Evolutionary conservation across 2,113 vertebrate genomes (phyloP).

Genomic region (Dicentrarchus labrax): DNA sequence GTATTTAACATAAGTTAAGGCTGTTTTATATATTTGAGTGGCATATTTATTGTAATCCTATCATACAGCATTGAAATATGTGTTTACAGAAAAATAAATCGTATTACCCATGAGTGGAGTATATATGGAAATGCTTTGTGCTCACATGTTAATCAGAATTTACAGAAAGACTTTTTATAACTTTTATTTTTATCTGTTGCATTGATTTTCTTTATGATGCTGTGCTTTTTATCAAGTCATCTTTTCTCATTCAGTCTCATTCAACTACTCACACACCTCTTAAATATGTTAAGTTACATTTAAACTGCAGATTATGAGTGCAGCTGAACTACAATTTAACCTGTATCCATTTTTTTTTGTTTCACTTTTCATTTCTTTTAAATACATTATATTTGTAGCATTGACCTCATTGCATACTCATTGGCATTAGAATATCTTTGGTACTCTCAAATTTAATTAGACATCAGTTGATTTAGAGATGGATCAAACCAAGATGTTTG

Average conservation of each 20-base stretch:
- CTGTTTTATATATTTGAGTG: constrained; percentile 39
- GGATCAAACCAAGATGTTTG: not conserved
- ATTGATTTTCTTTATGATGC: not conserved
- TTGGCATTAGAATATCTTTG: not conserved
- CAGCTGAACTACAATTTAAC: not conserved
- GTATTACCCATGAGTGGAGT: not conserved
- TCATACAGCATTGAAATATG: constrained; percentile 1
- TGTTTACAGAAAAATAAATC: constrained; percentile 31
- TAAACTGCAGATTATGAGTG: not conserved
- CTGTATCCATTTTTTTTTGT: not conserved
- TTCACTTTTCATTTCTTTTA: not conserved
- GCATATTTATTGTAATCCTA: constrained; percentile 50
- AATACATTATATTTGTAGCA: not conserved
- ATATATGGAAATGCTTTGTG: constrained; percentile 24
- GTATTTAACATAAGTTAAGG: constrained; percentile 49
- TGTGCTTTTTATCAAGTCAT: not conserved
- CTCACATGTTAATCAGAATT: not conserved
- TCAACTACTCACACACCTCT: not conserved
- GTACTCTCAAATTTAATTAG: not conserved
- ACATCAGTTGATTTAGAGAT: not conserved
- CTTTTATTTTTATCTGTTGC: not conserved
- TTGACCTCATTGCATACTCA: not conserved
- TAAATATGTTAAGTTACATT: not conserved
- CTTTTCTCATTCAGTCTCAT: not conserved
- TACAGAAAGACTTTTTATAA: not conserved